These are phyloP conservation scores for Chaetodon trifascialis DNA, from an alignment of 2,113 vertebrate species.

Conservation along the genomic window DNA sequence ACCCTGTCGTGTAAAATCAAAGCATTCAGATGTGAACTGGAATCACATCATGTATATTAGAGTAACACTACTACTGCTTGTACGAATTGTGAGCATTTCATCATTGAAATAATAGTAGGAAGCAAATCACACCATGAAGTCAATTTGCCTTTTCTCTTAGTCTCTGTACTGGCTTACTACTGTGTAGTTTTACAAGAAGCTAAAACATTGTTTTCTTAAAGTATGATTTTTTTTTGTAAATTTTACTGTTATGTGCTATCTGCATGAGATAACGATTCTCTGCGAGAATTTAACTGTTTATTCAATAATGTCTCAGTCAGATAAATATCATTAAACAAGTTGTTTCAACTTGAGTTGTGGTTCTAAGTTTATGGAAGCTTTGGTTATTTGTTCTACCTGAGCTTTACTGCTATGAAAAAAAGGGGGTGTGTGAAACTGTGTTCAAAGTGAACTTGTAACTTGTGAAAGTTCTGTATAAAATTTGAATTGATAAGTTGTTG, in stretches of 20 bases:
- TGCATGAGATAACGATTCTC: constrained; percentile 96
- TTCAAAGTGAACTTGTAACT: constrained; percentile 83
- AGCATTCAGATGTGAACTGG: constrained; percentile 61
- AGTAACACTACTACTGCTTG: constrained; percentile 63
- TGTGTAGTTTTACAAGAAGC: constrained; percentile 85
- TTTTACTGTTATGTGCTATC: constrained; percentile 93
- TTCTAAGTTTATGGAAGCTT: constrained; percentile 62
- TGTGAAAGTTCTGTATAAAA: constrained; percentile 85
- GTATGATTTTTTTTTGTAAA: constrained; percentile 74
- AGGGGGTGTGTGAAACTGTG: constrained; percentile 78
- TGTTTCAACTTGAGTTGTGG: constrained; percentile 73
- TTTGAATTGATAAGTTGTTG: constrained; percentile 82
- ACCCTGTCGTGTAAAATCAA: constrained; percentile 45
- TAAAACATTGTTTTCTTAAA: constrained; percentile 70
- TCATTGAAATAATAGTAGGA: constrained; percentile 68
- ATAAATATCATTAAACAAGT: constrained; percentile 75
- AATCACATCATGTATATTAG: constrained; percentile 70
- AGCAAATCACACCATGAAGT: constrained; percentile 66
- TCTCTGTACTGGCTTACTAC: constrained; percentile 85
- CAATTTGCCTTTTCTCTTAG: constrained; percentile 78
- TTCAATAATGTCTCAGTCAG: constrained; percentile 83
- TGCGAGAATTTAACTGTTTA: constrained; percentile 95
- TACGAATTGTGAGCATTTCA: constrained; percentile 70
- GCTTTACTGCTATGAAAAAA: constrained; percentile 60
- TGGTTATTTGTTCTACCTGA: constrained; percentile 71